phyloP scores from a whole-genome alignment of 2,888 invertebrate species.

The Thecophora atra region DNA sequence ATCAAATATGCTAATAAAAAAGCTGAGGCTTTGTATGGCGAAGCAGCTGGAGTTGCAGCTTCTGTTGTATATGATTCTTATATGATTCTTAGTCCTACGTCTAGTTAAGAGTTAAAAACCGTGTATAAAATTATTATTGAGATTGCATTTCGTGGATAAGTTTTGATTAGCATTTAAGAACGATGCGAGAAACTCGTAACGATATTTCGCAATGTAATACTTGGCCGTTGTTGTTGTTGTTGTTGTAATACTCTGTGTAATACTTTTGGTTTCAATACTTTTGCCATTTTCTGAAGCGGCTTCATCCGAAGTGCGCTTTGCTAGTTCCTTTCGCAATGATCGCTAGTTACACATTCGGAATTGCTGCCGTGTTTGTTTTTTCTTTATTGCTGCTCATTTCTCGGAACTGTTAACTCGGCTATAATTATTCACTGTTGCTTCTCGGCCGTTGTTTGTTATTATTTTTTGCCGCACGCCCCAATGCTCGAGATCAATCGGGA shows the following conservation, averaged over 20 bases:
- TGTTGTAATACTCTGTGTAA: conserved; percentile 43
- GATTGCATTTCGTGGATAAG: conserved; percentile 2
- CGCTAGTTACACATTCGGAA: conserved; percentile 28
- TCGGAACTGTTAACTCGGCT: conserved; percentile 10
- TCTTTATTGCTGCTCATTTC: conserved; percentile 5
- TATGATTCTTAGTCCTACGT: conserved; percentile 22
- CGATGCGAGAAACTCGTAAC: background rate
- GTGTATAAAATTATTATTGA: conserved; percentile 20
- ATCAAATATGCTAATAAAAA: conserved; percentile 37
- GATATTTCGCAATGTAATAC: conserved; percentile 6
- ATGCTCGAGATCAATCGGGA: conserved; percentile 34
- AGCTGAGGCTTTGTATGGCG: conserved; percentile 7
- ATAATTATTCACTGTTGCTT: conserved; percentile 9
- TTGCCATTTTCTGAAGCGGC: conserved; percentile 39
- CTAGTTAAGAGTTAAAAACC: conserved; percentile 25
- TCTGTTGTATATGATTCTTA: too few relatives aligned
- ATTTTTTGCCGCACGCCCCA: conserved; percentile 15
- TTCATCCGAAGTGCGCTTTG: conserved; percentile 15
- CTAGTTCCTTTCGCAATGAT: conserved; percentile 39
- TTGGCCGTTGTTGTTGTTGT: conserved; percentile 14
- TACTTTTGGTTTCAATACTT: conserved; percentile 41
- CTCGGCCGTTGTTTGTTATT: background rate
- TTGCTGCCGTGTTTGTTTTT: background rate
- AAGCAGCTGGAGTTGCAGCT: background rate
- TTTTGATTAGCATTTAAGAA: conserved; percentile 30